Evolutionary conservation across 2,888 invertebrate species (phyloP), one percentile per base, ranked within the genome.

Genomic region (Drosophila mimica): DNA sequence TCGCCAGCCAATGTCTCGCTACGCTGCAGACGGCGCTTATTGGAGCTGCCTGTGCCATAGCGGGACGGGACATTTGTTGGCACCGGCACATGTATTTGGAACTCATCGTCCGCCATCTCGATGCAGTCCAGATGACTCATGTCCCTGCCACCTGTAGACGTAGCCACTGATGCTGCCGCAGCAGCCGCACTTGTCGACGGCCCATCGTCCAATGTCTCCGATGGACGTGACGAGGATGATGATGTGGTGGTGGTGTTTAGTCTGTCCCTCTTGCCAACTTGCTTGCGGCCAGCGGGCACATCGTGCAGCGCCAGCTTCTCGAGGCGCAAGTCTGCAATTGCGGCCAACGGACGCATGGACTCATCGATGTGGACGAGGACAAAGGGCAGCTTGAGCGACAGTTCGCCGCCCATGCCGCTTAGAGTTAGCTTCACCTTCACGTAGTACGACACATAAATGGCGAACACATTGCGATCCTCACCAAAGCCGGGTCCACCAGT

Each of bases 361-460:
- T 92, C 92, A 36, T 92, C 93, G 46, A 93, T 85, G 92, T 97
- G 97, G 92, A 96, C 96, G 28, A 97, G 93, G 0, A 95, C 95
- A 91, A 97, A 97, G 0, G 97, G 97, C 58, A 97, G 92, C 92
- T 97, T 97, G 2, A 97, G 93, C 0, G 96, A 96, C 9, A 97
- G 93, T 70, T 96, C 96, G 2, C 97, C 97, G 0, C 97, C 97
- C 95, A 97, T 96, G 4, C 96, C 95, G 70, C 97, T 97, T 31
- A 97, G 94, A 0, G 96, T 94, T 0, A 97, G 94, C 93, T 97
- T 97, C 0, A 97, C 96, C 95, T 98, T 97, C 9, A 97, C 97
- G 91, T 98, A 98, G 92, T 98, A 98, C 0, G 97, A 97, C 13
- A 98, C 97, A 93, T 97, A 97, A 83, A 98, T 98, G 62, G 97